These are phyloP conservation scores for Palloptera scutellata DNA, from an alignment of 2,888 invertebrate genomes.

Conservation along the genomic window DNA sequence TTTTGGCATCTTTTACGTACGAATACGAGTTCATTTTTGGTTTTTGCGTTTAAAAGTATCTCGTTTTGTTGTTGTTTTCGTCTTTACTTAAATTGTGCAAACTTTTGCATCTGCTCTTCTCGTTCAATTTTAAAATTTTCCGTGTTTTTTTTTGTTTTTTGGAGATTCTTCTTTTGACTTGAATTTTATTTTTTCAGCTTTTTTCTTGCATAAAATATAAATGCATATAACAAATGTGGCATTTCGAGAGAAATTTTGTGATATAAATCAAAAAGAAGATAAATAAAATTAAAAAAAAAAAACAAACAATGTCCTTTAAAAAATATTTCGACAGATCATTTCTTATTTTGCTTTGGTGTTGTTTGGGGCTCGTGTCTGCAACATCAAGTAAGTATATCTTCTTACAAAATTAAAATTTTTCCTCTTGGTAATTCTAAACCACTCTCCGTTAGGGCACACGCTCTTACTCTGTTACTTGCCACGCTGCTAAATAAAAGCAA, in stretches of 20 bases:
- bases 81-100: constrained; percentile 16
- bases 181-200: too few relatives aligned
- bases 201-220: not conserved
- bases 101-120: constrained; percentile 34
- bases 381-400: not conserved
- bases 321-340: too few relatives aligned
- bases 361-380: constrained; percentile 23
- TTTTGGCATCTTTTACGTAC: constrained; percentile 19
- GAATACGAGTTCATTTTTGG: constrained; percentile 6
- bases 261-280: too few relatives aligned
- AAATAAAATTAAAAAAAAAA: not conserved
- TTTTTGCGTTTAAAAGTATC: not conserved
- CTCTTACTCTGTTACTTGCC: constrained; percentile 11
- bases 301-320: not conserved
- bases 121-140: constrained; percentile 2
- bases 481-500: constrained; percentile 2
- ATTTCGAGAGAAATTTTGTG: too few relatives aligned
- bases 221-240: too few relatives aligned
- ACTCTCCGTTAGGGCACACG: constrained; percentile 9
- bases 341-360: too few relatives aligned
- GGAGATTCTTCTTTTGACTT: not conserved
- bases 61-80: constrained; percentile 1
- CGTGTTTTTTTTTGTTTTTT: constrained; percentile 8
- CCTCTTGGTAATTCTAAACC: constrained; percentile 24
- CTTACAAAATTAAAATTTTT: too few relatives aligned